These are phyloP conservation scores for Lepus timidus DNA, from an alignment of 2,113 vertebrate genomes.

Conservation along the genomic window DNA sequence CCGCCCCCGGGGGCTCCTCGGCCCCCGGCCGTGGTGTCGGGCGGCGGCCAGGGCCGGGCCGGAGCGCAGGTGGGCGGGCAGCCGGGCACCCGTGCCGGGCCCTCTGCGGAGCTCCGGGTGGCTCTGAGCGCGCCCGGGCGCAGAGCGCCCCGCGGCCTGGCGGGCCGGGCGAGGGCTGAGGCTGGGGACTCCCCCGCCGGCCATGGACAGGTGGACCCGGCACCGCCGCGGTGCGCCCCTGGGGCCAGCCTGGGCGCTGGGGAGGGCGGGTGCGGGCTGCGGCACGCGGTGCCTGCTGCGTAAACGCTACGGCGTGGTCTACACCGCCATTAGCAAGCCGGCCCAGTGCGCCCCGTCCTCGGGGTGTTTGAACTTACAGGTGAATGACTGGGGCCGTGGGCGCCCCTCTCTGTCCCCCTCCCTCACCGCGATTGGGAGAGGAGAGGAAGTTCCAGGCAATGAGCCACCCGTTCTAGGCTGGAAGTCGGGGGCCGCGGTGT, in stretches of 20 bases:
- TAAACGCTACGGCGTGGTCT: neutral
- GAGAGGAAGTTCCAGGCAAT: neutral
- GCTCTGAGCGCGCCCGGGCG: neutral
- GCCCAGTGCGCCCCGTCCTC: neutral
- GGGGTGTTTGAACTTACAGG: neutral
- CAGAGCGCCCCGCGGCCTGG: no score
- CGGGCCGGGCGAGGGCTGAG: neutral
- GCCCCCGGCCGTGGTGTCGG: neutral
- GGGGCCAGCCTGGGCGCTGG: no score
- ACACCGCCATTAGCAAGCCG: neutral
- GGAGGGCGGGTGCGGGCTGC: neutral
- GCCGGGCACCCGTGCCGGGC: neutral
- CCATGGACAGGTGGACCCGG: no score
- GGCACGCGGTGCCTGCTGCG: neutral
- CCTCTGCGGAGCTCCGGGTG: neutral
- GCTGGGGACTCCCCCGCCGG: neutral
- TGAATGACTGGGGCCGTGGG: no score
- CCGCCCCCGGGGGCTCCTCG: rapidly evolving
- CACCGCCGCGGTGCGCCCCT: no score
- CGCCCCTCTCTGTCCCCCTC: no score
- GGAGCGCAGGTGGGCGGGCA: neutral
- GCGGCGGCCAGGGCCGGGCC: neutral
- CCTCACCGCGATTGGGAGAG: neutral
- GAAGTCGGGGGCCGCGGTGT: neutral
- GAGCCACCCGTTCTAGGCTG: neutral